These are phyloP conservation scores for Ctenicera cuprea DNA, from an alignment of 2,888 invertebrate species.

Conservation along the genomic window DNA sequence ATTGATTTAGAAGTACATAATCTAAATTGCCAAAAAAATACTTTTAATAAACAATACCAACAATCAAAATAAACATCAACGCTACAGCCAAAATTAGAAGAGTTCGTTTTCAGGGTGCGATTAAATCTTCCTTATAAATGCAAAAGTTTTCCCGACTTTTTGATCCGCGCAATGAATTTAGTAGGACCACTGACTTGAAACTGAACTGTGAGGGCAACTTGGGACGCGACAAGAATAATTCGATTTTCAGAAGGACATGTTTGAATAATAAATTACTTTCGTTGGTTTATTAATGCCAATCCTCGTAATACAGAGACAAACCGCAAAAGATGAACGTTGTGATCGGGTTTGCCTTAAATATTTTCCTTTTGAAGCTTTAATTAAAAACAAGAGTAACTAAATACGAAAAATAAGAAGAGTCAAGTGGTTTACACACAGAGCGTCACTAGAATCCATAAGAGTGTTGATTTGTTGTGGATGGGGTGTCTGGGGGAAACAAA, in stretches of 20 bases:
- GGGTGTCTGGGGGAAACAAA: no score
- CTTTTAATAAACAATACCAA: no score
- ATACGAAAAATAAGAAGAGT: no score
- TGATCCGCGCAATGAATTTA: conserved; percentile 10
- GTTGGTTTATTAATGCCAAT: not conserved
- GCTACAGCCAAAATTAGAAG: not conserved
- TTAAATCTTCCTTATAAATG: conserved; percentile 9
- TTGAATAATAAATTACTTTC: conserved; percentile 9
- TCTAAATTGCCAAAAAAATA: no score
- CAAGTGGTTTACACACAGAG: no score
- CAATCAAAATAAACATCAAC: not conserved
- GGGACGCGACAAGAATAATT: conserved; percentile 17
- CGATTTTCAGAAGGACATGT: conserved; percentile 15
- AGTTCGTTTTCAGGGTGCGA: not conserved
- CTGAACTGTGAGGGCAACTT: conserved; percentile 10
- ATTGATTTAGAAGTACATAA: no score
- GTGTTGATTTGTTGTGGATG: no score
- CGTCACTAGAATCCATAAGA: no score
- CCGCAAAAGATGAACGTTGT: no score
- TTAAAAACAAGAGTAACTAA: no score
- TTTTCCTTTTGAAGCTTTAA: no score
- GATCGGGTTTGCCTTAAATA: no score
- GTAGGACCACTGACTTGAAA: conserved; percentile 6
- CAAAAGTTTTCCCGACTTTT: conserved; percentile 6
- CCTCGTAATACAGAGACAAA: not conserved